Percentiles rank a stretch among this genome's conserved stretches.
These are phyloP conservation scores for Eurystomus gularis DNA, from an alignment of 2,113 vertebrate species.

Conservation along the genomic window DNA sequence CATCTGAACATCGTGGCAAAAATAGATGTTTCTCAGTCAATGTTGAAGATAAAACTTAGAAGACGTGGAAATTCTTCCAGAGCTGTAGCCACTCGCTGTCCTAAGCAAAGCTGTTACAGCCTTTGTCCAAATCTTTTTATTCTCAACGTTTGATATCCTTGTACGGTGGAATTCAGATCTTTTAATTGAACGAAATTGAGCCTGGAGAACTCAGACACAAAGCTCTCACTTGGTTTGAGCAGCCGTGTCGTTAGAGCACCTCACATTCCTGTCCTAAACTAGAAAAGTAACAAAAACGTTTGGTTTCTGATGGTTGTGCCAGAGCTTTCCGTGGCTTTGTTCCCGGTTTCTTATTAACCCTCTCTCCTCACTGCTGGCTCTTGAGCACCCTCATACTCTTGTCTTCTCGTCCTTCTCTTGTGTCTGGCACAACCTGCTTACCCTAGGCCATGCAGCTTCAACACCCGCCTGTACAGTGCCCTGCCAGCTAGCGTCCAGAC, in stretches of 20 bases:
- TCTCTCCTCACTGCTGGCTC: not conserved
- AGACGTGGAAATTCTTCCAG: not conserved
- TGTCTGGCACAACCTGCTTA: not conserved
- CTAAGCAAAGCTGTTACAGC: not conserved
- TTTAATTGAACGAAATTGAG: not conserved
- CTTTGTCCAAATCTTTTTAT: too few relatives aligned
- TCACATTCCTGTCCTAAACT: not conserved
- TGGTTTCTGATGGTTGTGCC: accelerated
- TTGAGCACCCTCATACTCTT: accelerated
- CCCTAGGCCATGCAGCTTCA: too few relatives aligned
- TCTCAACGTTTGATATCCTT: too few relatives aligned
- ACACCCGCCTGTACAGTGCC: not conserved
- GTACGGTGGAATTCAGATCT: not conserved
- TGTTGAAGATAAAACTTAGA: not conserved
- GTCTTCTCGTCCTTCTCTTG: too few relatives aligned
- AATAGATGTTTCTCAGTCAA: accelerated
- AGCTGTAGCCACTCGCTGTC: not conserved
- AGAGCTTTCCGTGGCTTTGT: accelerated
- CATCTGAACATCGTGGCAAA: not conserved
- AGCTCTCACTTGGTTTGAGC: not conserved
- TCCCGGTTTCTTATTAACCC: accelerated
- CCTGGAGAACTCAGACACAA: not conserved
- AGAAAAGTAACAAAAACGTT: accelerated
- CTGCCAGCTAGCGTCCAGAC: accelerated
- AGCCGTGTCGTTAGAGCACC: not conserved